Conservation (phyloP, 2,797 vertebrate species). For the Pelochelys cantorii region DNA sequence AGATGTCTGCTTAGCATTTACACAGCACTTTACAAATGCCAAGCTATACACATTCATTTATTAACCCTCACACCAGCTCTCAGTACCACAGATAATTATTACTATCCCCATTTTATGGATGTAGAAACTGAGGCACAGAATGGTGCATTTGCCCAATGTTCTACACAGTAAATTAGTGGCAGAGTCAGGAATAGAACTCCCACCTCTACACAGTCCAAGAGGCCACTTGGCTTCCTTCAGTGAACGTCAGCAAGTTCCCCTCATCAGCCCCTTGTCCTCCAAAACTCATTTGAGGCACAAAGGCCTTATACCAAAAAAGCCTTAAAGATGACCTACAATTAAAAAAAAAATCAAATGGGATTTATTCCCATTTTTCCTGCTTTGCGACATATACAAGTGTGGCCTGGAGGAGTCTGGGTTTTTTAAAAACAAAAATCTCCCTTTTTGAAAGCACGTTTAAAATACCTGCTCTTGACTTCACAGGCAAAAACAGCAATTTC, state of each 20-base stretch:
- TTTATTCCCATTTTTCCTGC: background rate
- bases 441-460: background rate
- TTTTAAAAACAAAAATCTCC: background rate
- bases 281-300: background rate
- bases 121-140: background rate
- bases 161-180: background rate
- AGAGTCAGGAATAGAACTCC: background rate
- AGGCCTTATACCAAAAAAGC: accelerated
- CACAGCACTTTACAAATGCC: background rate
- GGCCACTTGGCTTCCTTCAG: background rate
- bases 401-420: background rate
- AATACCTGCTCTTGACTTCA: background rate
- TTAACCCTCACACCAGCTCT: background rate
- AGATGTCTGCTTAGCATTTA: background rate
- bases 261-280: accelerated
- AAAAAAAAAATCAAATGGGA: background rate
- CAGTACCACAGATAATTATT: too few species aligned
- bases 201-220: background rate
- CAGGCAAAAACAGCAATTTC: background rate
- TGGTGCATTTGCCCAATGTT: background rate
- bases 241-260: accelerated
- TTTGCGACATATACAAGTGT: background rate
- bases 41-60: accelerated
- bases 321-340: background rate
- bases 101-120: background rate